Evolutionary conservation across 2,888 invertebrate species (phyloP).

Genomic region (Cryptophagus acutangulus): DNA sequence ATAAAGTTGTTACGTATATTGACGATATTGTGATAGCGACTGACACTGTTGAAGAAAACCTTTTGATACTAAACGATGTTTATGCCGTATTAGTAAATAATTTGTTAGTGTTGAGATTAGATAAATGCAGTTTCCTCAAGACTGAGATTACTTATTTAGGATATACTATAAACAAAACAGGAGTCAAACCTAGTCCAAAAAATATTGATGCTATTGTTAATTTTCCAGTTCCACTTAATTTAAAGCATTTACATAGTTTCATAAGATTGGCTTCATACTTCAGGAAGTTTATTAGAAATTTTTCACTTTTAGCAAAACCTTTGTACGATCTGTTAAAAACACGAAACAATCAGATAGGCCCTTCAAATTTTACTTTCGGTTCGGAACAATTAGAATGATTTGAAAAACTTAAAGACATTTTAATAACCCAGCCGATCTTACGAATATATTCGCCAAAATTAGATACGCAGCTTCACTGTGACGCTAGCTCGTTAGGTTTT

Average conservation of each 20-base stretch:
- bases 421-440: conserved; percentile 7
- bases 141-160: conserved; percentile 9
- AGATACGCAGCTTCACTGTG: conserved; percentile 11
- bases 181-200: conserved; percentile 10
- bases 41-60: neutral
- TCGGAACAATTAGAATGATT: conserved; percentile 6
- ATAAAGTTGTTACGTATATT: neutral
- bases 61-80: neutral
- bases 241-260: conserved; percentile 16
- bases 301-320: conserved; percentile 13
- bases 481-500: conserved; percentile 10
- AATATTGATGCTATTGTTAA: conserved; percentile 15
- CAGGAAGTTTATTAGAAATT: conserved; percentile 17
- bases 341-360: neutral
- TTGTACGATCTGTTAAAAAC: conserved; percentile 4
- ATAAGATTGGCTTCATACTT: conserved; percentile 18
- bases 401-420: conserved; percentile 9
- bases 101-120: neutral
- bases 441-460: conserved; percentile 7
- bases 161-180: conserved; percentile 10
- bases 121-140: conserved; percentile 2
- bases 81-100: neutral
- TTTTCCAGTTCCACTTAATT: conserved; percentile 16
- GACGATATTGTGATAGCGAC: conserved; percentile 9
- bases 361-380: neutral